Base-by-base conservation (phyloP, 2,888 invertebrate genomes). In the Clepsis dumicolana region DNA sequence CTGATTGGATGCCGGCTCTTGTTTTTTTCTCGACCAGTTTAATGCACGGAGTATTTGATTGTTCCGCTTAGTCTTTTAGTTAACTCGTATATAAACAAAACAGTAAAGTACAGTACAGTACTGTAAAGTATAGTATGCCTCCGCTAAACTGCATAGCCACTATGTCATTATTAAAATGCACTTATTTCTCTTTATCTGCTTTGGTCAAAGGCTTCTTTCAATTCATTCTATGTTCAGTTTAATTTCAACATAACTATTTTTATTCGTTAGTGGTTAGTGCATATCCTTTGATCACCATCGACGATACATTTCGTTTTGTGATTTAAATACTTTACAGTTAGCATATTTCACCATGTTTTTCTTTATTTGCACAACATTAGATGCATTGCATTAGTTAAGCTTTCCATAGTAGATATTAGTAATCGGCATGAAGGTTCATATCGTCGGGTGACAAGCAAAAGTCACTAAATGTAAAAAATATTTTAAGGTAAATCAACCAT, bases 1-100 rank as follows among this genome's bases (percentile, higher is more conserved):
- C 24, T 56, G 21, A 56, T 35, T 14, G 32, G 35, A 35, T 18
- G 18, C 29, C 32, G 14, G 32, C 7, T 16, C 7, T 52, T 2
- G 52, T 52, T 52, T 7, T 14, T 52, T 25, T 52, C n/a, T 12
- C n/a, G 7, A 14, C 5, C n/a, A n/a, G 2, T 52, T 52, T n/a
- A 52, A 12, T 54, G 21, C 48, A 21, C 10, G 21, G 21, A 48
- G 48, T 21, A 48, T 48, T 21, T 21, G 41, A 48, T 48, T 48
- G 21, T 48, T 48, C 48, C 10, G 21, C 12, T 48, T 7, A n/a
- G n/a, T n/a, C n/a, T n/a, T n/a, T n/a, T n/a, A n/a, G n/a, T n/a
- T n/a, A n/a, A n/a, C n/a, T n/a, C n/a, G n/a, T n/a, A n/a, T n/a
- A n/a, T n/a, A n/a, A n/a, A n/a, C n/a, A n/a, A n/a, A n/a, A n/a